A percentile compares a stretch with the other conserved stretches of the same genome.
Conservation (phyloP, 2,888 invertebrate species). For the Brachyopa scutellaris region DNA sequence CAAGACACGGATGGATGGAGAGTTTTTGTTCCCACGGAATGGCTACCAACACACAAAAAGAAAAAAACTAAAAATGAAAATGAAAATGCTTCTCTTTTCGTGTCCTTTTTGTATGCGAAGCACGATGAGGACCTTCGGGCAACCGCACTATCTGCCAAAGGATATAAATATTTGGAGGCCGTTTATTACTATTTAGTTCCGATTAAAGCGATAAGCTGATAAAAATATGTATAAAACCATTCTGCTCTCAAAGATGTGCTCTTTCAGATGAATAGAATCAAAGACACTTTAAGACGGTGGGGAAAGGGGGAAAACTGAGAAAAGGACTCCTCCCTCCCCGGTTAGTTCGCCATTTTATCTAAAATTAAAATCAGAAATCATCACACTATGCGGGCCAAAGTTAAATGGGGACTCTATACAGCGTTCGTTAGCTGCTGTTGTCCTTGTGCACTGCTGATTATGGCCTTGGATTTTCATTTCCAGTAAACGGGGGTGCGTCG, state of each 20-base stretch:
- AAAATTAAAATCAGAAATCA: slow-evolving; percentile 72
- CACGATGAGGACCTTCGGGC: slow-evolving; percentile 22
- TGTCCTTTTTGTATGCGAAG: slow-evolving; percentile 7
- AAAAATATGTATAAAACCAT: background rate
- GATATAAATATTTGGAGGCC: slow-evolving; percentile 27
- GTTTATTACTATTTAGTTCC: slow-evolving; percentile 43
- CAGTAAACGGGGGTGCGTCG: background rate
- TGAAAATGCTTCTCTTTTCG: too few species aligned
- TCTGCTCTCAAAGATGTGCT: background rate
- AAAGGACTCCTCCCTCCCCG: too few species aligned
- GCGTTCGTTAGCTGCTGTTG: slow-evolving; percentile 42
- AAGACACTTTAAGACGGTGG: slow-evolving; percentile 16
- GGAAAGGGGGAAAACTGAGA: too few species aligned
- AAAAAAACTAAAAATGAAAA: background rate
- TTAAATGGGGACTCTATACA: slow-evolving; percentile 41
- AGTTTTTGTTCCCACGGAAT: slow-evolving; percentile 30
- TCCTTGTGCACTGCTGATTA: slow-evolving; percentile 61
- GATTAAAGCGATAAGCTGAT: slow-evolving; percentile 44
- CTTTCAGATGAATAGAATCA: slow-evolving; percentile 37
- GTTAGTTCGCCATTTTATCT: slow-evolving; percentile 46
- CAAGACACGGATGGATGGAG: slow-evolving; percentile 4
- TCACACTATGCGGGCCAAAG: slow-evolving; percentile 65
- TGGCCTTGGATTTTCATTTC: slow-evolving; percentile 29
- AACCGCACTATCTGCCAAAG: slow-evolving; percentile 48
- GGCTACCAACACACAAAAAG: background rate